Evolutionary conservation across 2,797 vertebrate species (phyloP).

Genomic region (Poeciliopsis presidionis): DNA sequence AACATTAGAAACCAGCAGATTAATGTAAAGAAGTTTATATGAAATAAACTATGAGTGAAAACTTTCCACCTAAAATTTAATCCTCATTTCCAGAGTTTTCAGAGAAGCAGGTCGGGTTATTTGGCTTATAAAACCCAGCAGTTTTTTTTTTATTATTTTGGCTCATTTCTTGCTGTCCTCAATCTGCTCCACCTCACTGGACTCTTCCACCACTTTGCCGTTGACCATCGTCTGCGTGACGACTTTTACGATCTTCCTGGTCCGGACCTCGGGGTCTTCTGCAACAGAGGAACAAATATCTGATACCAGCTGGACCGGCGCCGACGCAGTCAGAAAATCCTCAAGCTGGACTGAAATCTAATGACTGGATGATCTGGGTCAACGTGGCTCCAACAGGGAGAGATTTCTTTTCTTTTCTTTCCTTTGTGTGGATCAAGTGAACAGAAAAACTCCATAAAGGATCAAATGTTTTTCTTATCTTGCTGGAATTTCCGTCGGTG

Average conservation of each 20-base stretch:
- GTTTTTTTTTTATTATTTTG: background rate
- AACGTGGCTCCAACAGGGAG: background rate
- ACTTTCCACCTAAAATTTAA: background rate
- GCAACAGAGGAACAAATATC: slow-evolving; percentile 39
- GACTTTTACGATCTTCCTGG: slow-evolving; percentile 87
- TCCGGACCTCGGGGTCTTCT: slow-evolving; percentile 83
- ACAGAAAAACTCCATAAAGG: background rate
- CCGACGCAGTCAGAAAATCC: slow-evolving; percentile 1
- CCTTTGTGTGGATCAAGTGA: background rate
- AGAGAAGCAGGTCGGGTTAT: background rate
- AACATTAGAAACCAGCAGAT: background rate
- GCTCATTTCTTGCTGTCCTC: slow-evolving; percentile 82
- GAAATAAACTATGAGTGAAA: background rate
- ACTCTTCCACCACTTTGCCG: slow-evolving; percentile 85
- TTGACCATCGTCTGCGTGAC: slow-evolving; percentile 87
- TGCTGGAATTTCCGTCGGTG: background rate
- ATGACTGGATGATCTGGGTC: background rate
- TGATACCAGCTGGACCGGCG: background rate
- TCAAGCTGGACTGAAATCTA: background rate
- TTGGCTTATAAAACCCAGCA: slow-evolving; percentile 18
- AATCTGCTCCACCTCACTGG: slow-evolving; percentile 85
- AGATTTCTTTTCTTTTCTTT: background rate
- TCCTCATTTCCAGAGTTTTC: background rate
- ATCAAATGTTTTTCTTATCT: background rate
- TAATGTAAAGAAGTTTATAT: background rate